Evolutionary conservation across 2,888 invertebrate genomes (phyloP), one percentile per base, ranked within the genome.

Genomic region (Scaptomyza polygonia): DNA sequence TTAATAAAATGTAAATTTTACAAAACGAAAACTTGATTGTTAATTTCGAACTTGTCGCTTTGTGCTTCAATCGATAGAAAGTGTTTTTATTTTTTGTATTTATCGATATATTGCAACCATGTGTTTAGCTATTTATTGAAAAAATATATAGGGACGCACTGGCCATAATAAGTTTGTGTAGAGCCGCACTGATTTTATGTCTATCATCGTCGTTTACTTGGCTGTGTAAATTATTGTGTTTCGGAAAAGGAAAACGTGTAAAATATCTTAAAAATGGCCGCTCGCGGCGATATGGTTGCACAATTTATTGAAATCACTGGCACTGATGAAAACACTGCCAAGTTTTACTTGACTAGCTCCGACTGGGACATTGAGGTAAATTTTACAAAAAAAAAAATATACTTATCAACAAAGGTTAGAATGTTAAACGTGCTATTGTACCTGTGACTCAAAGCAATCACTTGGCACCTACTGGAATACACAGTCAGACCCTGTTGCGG

Each of bases 301-400:
- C 96, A 97, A 92, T 98, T 98, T 93, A 95, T 95, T 86, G 95
- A 95, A 90, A 95, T 98, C 73, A 97, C 98, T 73, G 97, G 97
- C 43, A 94, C 95, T 14, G 95, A 96, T 88, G 93, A 94, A 76
- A 95, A 95, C 76, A 94, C 97, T 88, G 97, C 98, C 63, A 94
- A 93, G 92, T 98, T 98, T 93, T 98, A 95, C 92, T 93, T 98
- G 88, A 97, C 97, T 90, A 96, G 97, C 42, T 94, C 97, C 51
- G 96, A 95, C 90, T 97, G 98, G 97, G 95, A 96, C 91, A 93
- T 98, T 78, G 96, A 97, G 93, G 98, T 98, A 93, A 94, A 93
- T n/a, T 40, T 25, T 14, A 16, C 14, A 5, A 7, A 14, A 36
- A 43, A 5, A 14, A 3, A 9, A 7, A 21, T 8, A 2, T n/a